Evolutionary conservation across 2,888 invertebrate species (phyloP).

Genomic region (Limnephilus rhombicus): DNA sequence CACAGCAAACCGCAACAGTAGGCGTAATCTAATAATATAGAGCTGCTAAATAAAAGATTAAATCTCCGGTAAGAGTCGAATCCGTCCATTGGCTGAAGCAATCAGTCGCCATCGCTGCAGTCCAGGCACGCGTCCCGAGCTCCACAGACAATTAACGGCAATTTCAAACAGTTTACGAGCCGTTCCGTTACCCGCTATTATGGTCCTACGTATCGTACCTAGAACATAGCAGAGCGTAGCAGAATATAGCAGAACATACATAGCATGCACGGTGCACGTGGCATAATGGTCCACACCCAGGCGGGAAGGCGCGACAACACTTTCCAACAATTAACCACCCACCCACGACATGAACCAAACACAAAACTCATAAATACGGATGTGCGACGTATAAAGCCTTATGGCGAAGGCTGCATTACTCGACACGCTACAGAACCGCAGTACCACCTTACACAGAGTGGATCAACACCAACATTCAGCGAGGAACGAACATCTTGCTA

Average conservation of each 20-base stretch:
- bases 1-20: not conserved
- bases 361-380: conserved; percentile 39
- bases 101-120: conserved; percentile 31
- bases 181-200: conserved; percentile 55
- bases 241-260: not conserved
- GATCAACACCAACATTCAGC: not conserved
- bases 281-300: conserved; percentile 55
- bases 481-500: not conserved
- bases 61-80: not conserved
- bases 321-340: conserved; percentile 65
- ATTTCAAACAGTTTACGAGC: conserved; percentile 57
- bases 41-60: not conserved
- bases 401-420: conserved; percentile 41
- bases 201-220: conserved; percentile 42
- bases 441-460: not conserved
- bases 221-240: not conserved
- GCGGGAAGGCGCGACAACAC: conserved; percentile 55
- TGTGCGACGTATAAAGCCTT: conserved; percentile 20
- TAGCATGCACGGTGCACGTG: not conserved
- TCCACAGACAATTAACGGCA: conserved; percentile 55
- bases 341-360: conserved; percentile 35
- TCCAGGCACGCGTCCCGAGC: conserved; percentile 43
- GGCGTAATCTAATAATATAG: not conserved
- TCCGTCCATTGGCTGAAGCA: conserved; percentile 3
- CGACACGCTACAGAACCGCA: not conserved